Evolutionary conservation across 2,113 vertebrate genomes (phyloP).

Genomic region (Morone chrysops): DNA sequence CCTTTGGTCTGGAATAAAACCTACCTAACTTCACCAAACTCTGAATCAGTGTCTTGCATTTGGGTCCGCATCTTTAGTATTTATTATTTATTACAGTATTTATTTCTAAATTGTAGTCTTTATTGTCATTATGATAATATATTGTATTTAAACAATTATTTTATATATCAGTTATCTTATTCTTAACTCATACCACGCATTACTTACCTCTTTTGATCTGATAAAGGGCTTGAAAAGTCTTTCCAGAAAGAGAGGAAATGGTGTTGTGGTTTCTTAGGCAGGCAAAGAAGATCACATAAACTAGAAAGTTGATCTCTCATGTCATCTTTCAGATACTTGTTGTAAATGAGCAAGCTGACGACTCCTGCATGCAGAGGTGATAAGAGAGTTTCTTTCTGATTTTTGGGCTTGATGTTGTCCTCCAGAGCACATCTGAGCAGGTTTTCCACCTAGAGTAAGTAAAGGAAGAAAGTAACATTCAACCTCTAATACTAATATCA

Average conservation of each 20-base stretch:
- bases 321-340: accelerated
- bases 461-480: accelerated
- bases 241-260: background rate
- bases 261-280: accelerated
- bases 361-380: slow-evolving; percentile 31
- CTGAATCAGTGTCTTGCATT: too few species aligned
- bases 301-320: background rate
- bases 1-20: too few species aligned
- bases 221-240: slow-evolving; percentile 11
- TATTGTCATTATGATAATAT: too few species aligned
- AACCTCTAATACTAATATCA: background rate
- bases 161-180: too few species aligned
- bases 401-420: too few species aligned
- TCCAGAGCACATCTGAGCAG: background rate
- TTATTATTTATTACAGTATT: too few species aligned
- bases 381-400: background rate
- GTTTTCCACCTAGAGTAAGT: slow-evolving; percentile 40
- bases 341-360: slow-evolving; percentile 30
- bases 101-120: too few species aligned
- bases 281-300: slow-evolving; percentile 52
- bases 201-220: slow-evolving; percentile 31
- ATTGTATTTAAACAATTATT: too few species aligned
- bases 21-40: too few species aligned
- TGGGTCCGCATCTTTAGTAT: too few species aligned
- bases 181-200: background rate